Evolutionary conservation across 2,888 invertebrate species (phyloP).

Genomic region (Agelastica alni): DNA sequence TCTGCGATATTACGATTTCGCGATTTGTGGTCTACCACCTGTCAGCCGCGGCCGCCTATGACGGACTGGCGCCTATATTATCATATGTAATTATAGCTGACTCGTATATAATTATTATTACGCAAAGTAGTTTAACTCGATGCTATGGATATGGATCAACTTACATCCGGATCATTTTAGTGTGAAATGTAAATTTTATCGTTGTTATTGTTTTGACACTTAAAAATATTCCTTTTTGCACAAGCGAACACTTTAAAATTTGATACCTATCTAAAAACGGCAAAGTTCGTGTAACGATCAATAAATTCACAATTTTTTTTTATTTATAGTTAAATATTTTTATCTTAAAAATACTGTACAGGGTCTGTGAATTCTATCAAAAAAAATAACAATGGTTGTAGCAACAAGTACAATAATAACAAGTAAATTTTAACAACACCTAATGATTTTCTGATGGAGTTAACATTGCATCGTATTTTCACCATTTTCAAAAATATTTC

Average conservation of each 20-base stretch:
- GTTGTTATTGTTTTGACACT: conserved; percentile 1
- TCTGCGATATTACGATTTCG: conserved; percentile 17
- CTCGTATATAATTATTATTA: conserved; percentile 33
- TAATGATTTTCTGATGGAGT: too few relatives aligned
- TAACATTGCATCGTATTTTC: too few relatives aligned
- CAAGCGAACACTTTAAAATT: not conserved
- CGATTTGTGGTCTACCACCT: conserved; percentile 35
- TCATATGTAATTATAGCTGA: conserved; percentile 38
- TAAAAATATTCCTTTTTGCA: not conserved
- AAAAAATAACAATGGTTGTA: too few relatives aligned
- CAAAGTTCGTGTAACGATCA: too few relatives aligned
- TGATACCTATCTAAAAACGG: not conserved
- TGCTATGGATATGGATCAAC: conserved; percentile 19
- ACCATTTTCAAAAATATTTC: too few relatives aligned
- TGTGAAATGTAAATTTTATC: conserved; percentile 8
- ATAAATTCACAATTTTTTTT: too few relatives aligned
- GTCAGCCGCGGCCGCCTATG: conserved; percentile 30
- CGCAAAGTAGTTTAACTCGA: conserved; percentile 31
- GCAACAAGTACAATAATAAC: too few relatives aligned
- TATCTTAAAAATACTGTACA: too few relatives aligned
- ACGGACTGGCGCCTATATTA: conserved; percentile 40
- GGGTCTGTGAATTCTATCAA: too few relatives aligned
- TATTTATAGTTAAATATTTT: too few relatives aligned
- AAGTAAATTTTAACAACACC: too few relatives aligned
- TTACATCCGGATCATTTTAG: conserved; percentile 30